A percentile compares a stretch with the other conserved stretches of the same genome.
These are phyloP conservation scores for Salpingus planirostris DNA, from an alignment of 2,888 invertebrate genomes.

Conservation along the genomic window DNA sequence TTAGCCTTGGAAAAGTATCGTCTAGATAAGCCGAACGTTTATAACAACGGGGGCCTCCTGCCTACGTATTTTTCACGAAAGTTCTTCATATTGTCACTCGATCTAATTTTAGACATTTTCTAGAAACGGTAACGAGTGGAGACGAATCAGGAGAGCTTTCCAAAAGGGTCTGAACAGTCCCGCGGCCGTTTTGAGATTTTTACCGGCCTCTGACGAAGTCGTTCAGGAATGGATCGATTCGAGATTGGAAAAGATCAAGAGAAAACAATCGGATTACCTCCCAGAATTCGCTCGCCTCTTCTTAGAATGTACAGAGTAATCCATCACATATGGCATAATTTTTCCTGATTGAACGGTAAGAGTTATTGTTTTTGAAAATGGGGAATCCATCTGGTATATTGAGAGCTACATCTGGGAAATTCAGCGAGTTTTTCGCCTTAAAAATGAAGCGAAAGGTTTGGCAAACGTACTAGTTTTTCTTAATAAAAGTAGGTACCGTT, in stretches of 20 bases:
- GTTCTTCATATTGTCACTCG: not conserved
- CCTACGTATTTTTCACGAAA: conserved; percentile 56
- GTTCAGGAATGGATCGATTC: conserved; percentile 54
- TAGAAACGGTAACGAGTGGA: conserved; percentile 81
- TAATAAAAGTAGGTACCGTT: too few relatives aligned
- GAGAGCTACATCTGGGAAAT: too few relatives aligned
- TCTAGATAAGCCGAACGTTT: conserved; percentile 59
- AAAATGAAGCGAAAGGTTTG: too few relatives aligned
- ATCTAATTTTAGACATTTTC: conserved; percentile 23
- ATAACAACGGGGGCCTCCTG: conserved; percentile 72
- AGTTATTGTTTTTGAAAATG: too few relatives aligned
- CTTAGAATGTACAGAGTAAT: conserved; percentile 58
- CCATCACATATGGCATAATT: not conserved
- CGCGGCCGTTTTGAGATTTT: conserved; percentile 56
- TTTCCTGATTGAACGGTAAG: too few relatives aligned
- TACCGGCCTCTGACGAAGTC: conserved; percentile 55
- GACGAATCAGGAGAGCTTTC: conserved; percentile 64
- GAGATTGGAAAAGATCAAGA: conserved; percentile 25
- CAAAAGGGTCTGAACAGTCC: conserved; percentile 73
- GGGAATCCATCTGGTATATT: too few relatives aligned
- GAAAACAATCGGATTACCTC: conserved; percentile 51
- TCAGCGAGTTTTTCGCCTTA: too few relatives aligned
- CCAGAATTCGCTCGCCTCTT: conserved; percentile 62
- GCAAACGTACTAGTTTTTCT: too few relatives aligned
- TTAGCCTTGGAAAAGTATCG: conserved; percentile 72